Conservation (phyloP, 2,797 vertebrate genomes). For the Eleutherodactylus coqui region DNA sequence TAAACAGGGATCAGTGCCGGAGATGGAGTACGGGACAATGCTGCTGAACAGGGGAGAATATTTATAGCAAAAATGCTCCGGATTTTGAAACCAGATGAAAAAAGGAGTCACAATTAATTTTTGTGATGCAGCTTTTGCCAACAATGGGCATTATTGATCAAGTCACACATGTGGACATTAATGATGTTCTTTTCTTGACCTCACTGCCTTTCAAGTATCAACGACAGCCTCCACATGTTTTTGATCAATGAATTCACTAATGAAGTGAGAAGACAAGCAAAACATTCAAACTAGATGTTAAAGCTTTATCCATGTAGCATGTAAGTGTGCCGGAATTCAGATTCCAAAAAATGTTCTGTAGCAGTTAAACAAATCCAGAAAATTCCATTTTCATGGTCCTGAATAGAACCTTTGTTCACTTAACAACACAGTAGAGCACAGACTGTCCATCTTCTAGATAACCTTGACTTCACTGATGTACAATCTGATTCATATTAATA, state of each 20-base stretch:
- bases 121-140: neutral
- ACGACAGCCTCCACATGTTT: neutral
- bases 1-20: conserved; percentile 34
- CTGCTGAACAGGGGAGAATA: neutral
- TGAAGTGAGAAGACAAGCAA: no score
- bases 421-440: no score
- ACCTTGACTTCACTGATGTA: no score
- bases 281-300: neutral
- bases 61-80: neutral
- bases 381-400: no score
- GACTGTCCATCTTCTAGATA: no score
- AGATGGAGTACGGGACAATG: neutral
- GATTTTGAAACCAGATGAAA: neutral
- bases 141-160: neutral
- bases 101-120: conserved; percentile 14
- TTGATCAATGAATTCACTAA: neutral
- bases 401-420: no score
- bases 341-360: no score
- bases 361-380: neutral
- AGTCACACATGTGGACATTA: neutral
- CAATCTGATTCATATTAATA: no score
- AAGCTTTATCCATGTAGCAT: neutral
- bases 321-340: neutral
- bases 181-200: neutral
- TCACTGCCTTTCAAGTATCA: neutral